phyloP scores from a whole-genome alignment of 2,797 vertebrate genomes.

The Chelidonichthys spinosus region DNA sequence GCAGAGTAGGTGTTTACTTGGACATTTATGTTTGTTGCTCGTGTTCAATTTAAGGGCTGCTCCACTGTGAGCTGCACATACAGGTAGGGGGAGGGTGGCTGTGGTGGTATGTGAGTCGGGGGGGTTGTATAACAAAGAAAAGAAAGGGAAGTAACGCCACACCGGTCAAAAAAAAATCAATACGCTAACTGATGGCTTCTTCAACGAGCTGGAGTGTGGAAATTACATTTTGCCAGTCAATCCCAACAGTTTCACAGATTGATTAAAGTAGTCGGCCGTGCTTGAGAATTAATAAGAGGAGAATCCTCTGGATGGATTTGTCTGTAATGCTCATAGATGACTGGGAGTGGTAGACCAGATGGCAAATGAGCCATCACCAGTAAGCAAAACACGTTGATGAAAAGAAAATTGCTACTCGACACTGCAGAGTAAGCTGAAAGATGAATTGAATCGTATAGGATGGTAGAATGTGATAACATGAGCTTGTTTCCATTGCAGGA shows the following conservation, averaged over 20 bases:
- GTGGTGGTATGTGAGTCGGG: conserved; percentile 16
- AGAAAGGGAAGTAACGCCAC: conserved; percentile 16
- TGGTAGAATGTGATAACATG: conserved; percentile 7
- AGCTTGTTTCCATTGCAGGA: conserved; percentile 1
- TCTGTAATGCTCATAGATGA: background rate
- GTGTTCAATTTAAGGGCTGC: conserved; percentile 24
- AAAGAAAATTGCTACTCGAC: conserved; percentile 41
- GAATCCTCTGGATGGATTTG: conserved; percentile 29
- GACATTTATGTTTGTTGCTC: conserved; percentile 38
- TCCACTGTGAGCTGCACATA: conserved; percentile 16
- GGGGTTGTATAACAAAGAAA: conserved; percentile 32
- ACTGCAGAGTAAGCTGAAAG: background rate
- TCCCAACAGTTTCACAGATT: conserved; percentile 17
- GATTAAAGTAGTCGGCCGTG: conserved; percentile 1
- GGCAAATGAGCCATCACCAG: conserved; percentile 45
- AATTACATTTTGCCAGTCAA: conserved; percentile 35
- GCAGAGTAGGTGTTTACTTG: conserved; percentile 49
- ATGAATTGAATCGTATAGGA: conserved; percentile 13
- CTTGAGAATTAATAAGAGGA: conserved; percentile 29
- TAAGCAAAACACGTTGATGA: conserved; percentile 34
- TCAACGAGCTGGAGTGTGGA: conserved; percentile 17
- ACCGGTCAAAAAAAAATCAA: conserved; percentile 41
- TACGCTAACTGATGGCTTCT: conserved; percentile 39
- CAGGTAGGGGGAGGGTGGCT: conserved; percentile 36
- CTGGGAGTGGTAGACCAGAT: conserved; percentile 35